phyloP scores from a whole-genome alignment of 2,888 invertebrate species.

The Neria commutata region DNA sequence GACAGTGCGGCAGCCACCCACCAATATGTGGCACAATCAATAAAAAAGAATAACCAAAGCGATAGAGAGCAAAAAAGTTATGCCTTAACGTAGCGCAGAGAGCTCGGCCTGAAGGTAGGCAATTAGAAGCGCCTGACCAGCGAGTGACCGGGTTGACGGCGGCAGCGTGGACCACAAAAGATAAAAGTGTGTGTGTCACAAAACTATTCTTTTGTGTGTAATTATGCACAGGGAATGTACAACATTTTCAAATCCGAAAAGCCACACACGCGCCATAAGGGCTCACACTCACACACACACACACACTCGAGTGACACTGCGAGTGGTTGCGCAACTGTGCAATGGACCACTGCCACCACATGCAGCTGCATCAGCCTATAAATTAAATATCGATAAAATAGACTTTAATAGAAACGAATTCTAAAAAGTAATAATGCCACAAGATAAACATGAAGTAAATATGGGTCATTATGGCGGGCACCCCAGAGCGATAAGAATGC shows the following conservation, averaged over 20 bases:
- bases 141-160: not conserved
- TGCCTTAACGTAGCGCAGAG: too few relatives aligned
- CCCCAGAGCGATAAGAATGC: not conserved
- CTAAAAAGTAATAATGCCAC: not conserved
- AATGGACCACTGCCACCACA: too few relatives aligned
- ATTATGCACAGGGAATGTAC: constrained; percentile 1
- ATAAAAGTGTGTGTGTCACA: not conserved
- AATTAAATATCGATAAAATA: not conserved
- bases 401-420: not conserved
- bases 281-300: not conserved
- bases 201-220: not conserved
- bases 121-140: not conserved
- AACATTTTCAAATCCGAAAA: not conserved
- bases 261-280: not conserved
- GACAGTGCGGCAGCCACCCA: not conserved
- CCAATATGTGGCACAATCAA: not conserved
- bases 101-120: too few relatives aligned
- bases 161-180: not conserved
- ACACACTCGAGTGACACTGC: too few relatives aligned
- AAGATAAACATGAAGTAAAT: not conserved
- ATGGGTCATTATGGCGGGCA: not conserved
- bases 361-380: too few relatives aligned
- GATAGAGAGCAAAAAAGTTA: not conserved
- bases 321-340: too few relatives aligned
- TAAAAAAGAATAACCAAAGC: not conserved